Percentiles rank a stretch among this genome's conserved stretches.
phyloP scores from a whole-genome alignment of 2,113 vertebrate genomes.

The Cnemophilus loriae region DNA sequence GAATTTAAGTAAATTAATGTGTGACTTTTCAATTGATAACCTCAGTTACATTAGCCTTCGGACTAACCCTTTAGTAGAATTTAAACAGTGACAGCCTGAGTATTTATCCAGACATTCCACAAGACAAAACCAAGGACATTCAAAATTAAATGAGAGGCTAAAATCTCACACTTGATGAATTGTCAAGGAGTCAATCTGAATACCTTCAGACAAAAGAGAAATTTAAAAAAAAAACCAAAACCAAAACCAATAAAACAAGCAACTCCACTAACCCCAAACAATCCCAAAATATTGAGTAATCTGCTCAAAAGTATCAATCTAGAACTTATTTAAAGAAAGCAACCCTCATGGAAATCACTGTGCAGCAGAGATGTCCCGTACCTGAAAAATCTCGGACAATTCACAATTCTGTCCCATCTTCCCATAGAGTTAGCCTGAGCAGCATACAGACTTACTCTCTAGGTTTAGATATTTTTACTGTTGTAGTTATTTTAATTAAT shows the following conservation, averaged over 20 bases:
- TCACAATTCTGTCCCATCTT: neutral
- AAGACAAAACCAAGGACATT: neutral
- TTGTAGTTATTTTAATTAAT: neutral
- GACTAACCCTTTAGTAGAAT: neutral
- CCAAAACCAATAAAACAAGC: neutral
- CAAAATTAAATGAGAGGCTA: neutral
- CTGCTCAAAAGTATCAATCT: neutral
- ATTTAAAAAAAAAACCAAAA: too few species aligned
- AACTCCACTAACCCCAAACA: neutral
- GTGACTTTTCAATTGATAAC: constrained; percentile 23
- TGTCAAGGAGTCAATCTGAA: neutral
- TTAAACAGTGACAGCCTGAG: neutral
- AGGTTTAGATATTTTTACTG: neutral
- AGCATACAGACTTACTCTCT: neutral
- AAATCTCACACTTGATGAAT: neutral
- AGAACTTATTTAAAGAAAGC: neutral
- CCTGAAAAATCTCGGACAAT: neutral
- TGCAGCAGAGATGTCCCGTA: neutral
- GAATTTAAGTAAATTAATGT: neutral
- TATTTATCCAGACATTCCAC: neutral
- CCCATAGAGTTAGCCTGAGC: neutral
- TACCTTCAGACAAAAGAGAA: neutral
- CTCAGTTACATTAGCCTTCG: neutral
- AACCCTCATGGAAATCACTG: neutral
- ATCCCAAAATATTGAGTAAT: neutral